Evolutionary conservation across 2,888 invertebrate species (phyloP).

Genomic region (Platycheirus albimanus): DNA sequence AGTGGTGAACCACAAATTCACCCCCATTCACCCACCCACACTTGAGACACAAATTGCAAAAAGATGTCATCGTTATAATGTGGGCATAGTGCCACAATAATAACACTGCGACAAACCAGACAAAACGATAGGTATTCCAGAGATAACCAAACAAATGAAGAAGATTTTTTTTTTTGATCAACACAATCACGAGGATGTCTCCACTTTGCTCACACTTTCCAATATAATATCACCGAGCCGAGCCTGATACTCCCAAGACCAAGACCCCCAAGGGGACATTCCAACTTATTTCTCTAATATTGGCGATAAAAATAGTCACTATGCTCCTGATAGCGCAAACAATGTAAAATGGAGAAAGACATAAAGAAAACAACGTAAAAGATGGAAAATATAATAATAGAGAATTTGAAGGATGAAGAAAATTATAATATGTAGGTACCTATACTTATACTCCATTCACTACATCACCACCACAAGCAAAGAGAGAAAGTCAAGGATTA

Average conservation of each 20-base stretch:
- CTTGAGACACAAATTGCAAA: slow-evolving; percentile 60
- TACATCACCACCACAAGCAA: too few species aligned
- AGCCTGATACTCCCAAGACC: too few species aligned
- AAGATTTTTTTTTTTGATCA: slow-evolving; percentile 3
- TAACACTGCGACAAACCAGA: slow-evolving; percentile 45
- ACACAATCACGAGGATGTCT: slow-evolving; percentile 7
- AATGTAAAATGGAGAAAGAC: slow-evolving; percentile 30
- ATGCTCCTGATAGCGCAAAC: slow-evolving; percentile 54
- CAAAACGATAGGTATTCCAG: slow-evolving; percentile 63
- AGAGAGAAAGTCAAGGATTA: slow-evolving; percentile 3
- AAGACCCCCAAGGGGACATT: slow-evolving; percentile 29
- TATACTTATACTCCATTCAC: too few species aligned
- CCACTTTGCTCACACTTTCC: slow-evolving; percentile 13
- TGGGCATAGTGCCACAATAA: slow-evolving; percentile 63
- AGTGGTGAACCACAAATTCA: background rate
- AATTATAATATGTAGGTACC: slow-evolving; percentile 61
- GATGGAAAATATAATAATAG: slow-evolving; percentile 15
- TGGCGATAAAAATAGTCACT: slow-evolving; percentile 69
- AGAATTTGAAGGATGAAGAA: slow-evolving; percentile 28
- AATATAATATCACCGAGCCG: background rate
- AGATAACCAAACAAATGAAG: slow-evolving; percentile 64
- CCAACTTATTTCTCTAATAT: slow-evolving; percentile 66
- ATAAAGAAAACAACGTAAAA: slow-evolving; percentile 19
- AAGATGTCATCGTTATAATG: slow-evolving; percentile 60
- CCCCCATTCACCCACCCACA: slow-evolving; percentile 22